Percentiles rank a stretch among this genome's conserved stretches.
phyloP scores from a whole-genome alignment of 2,888 invertebrate species.

The Atethmia centrago region DNA sequence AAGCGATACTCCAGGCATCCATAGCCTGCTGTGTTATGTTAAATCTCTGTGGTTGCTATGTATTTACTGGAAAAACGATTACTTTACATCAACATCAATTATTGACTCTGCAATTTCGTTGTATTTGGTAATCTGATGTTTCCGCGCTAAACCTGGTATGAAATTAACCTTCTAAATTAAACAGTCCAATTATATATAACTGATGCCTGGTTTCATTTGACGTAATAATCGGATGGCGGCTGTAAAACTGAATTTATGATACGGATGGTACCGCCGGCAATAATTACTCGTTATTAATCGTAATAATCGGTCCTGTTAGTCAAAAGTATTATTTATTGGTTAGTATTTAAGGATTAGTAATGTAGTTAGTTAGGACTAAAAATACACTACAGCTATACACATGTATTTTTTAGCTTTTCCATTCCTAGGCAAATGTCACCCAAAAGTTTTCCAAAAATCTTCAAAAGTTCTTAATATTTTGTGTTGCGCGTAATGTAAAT shows the following conservation, averaged over 20 bases:
- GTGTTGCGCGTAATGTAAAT: too few relatives aligned
- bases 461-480: too few relatives aligned
- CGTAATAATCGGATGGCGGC: conserved; percentile 44
- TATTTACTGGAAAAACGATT: not conserved
- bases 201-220: conserved; percentile 53
- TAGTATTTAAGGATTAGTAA: not conserved
- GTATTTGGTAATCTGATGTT: conserved; percentile 9
- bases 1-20: too few relatives aligned
- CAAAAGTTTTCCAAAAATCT: too few relatives aligned
- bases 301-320: conserved; percentile 23
- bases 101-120: not conserved
- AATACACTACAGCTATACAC: too few relatives aligned
- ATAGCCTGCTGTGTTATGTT: too few relatives aligned
- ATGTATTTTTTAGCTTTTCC: too few relatives aligned
- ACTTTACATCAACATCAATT: not conserved
- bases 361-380: too few relatives aligned
- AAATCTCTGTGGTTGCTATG: not conserved
- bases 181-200: conserved; percentile 46
- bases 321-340: conserved; percentile 17
- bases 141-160: conserved; percentile 1
- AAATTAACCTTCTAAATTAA: conserved; percentile 40
- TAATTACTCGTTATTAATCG: conserved; percentile 28
- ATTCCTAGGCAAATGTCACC: not conserved
- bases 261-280: conserved; percentile 36
- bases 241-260: conserved; percentile 41